phyloP scores from a whole-genome alignment of 2,113 vertebrate species.

The Archilochus colubris region DNA sequence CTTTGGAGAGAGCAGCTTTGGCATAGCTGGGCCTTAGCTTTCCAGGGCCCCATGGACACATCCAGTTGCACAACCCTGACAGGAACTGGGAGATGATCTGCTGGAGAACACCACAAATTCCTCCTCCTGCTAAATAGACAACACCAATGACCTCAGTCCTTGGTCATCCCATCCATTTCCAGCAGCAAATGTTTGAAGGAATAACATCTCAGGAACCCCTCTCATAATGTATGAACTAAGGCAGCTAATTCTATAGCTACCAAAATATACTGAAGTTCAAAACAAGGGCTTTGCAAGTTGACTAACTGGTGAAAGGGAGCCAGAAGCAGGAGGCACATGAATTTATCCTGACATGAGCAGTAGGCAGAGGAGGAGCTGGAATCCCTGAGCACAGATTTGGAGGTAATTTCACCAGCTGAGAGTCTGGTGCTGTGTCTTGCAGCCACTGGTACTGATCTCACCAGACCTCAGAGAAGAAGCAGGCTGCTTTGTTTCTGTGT shows the following conservation, averaged over 20 bases:
- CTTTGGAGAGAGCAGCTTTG: background rate
- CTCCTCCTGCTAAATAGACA: background rate
- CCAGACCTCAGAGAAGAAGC: constrained; percentile 22
- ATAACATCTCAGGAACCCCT: background rate
- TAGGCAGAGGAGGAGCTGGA: background rate
- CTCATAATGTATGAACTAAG: background rate
- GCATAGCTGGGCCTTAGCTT: background rate
- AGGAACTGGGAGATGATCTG: background rate
- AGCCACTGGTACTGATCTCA: background rate
- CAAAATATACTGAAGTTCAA: background rate
- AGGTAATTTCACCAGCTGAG: background rate
- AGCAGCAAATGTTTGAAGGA: background rate
- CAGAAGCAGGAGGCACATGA: background rate
- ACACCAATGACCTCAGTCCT: constrained; percentile 22
- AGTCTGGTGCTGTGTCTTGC: background rate
- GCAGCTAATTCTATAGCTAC: background rate
- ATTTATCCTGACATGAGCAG: background rate
- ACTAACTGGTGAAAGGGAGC: background rate
- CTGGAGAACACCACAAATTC: background rate
- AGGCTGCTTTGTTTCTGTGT: background rate
- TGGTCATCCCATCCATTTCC: background rate
- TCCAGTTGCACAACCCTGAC: constrained; percentile 7
- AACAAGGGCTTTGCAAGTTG: constrained; percentile 2
- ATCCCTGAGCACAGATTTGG: background rate
- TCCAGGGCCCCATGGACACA: background rate